Conservation (phyloP, 2,888 invertebrate species). For the Agriopis marginaria region DNA sequence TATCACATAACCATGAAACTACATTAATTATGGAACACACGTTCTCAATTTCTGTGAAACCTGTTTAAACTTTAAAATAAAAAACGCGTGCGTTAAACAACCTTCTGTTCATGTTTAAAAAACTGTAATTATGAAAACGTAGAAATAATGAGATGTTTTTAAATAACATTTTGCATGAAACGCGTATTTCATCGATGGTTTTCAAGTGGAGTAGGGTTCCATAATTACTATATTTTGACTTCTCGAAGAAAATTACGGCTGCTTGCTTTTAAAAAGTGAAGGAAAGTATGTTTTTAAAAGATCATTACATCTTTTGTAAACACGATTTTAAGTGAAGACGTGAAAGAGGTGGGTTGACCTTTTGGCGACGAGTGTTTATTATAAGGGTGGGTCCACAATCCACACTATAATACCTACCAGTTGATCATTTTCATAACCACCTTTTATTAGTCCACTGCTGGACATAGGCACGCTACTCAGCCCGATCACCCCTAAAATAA, state of each 20-base stretch:
- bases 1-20: not conserved
- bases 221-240: constrained; percentile 6
- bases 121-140: constrained; percentile 33
- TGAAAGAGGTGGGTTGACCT: too few relatives aligned
- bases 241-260: not conserved
- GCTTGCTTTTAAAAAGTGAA: too few relatives aligned
- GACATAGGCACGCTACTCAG: too few relatives aligned
- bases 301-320: not conserved
- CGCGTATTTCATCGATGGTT: constrained; percentile 9
- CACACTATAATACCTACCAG: too few relatives aligned
- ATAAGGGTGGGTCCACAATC: too few relatives aligned
- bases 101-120: constrained; percentile 37
- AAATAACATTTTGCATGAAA: constrained; percentile 20
- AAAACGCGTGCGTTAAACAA: constrained; percentile 38
- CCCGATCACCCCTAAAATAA: too few relatives aligned
- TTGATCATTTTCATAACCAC: too few relatives aligned
- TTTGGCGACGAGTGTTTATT: not conserved
- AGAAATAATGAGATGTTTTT: constrained; percentile 30
- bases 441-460: too few relatives aligned
- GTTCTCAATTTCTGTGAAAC: constrained; percentile 54
- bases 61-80: constrained; percentile 33
- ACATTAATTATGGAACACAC: constrained; percentile 38
- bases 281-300: not conserved
- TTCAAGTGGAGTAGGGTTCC: constrained; percentile 9
- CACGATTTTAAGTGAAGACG: too few relatives aligned